Evolutionary conservation across 2,888 invertebrate genomes (phyloP).

Genomic region (Clitarchus hookeri): DNA sequence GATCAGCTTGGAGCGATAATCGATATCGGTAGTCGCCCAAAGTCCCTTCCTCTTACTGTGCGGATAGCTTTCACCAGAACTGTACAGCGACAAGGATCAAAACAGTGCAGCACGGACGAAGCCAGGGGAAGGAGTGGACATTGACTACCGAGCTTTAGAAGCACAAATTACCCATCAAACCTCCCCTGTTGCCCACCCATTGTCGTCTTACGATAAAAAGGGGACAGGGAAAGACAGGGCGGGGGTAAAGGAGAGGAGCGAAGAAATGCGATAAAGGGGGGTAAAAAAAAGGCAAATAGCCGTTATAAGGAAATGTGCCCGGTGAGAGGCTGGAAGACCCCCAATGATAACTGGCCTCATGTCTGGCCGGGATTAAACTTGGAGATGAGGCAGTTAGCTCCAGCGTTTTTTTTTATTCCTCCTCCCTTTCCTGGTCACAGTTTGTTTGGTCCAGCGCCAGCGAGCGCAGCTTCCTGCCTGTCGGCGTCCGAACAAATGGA

Average conservation of each 20-base stretch:
- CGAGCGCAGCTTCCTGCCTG: neutral
- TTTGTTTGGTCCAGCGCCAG: slow-evolving; percentile 23
- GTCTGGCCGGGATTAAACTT: slow-evolving; percentile 30
- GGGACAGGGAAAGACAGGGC: neutral
- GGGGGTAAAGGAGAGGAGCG: neutral
- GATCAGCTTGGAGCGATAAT: neutral
- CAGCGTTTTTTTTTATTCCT: slow-evolving; percentile 25
- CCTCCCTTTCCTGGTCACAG: slow-evolving; percentile 22
- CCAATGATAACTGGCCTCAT: slow-evolving; percentile 26
- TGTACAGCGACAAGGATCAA: slow-evolving; percentile 20
- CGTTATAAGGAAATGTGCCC: slow-evolving; percentile 36
- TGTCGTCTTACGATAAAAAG: slow-evolving; percentile 28
- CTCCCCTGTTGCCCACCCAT: slow-evolving; percentile 20
- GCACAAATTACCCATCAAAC: slow-evolving; percentile 33
- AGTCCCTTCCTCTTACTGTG: neutral
- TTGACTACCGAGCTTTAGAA: slow-evolving; percentile 24
- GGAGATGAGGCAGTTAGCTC: slow-evolving; percentile 29
- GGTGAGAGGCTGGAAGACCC: slow-evolving; percentile 15
- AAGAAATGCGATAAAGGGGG: slow-evolving; percentile 18
- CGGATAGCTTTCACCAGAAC: neutral
- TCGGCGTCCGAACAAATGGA: slow-evolving; percentile 10
- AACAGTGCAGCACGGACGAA: neutral
- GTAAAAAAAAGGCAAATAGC: slow-evolving; percentile 33
- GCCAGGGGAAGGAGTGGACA: slow-evolving; percentile 20
- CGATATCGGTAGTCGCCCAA: neutral